Percentiles rank a stretch among this genome's conserved stretches.
Conservation (phyloP, 92 coral and sea anemone genomes). For the Actinernus sp. region DNA sequence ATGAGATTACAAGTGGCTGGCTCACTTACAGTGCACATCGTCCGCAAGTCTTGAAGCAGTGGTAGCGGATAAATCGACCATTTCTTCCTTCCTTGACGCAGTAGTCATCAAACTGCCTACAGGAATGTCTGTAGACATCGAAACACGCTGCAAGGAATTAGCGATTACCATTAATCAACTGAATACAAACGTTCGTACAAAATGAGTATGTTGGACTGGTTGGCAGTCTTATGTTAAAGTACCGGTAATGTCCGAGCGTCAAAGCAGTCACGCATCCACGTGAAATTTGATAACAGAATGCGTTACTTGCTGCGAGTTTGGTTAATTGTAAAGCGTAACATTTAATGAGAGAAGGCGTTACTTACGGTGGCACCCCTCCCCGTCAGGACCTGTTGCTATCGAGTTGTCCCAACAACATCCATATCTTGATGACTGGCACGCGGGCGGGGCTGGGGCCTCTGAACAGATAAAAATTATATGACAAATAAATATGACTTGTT, state of each 20-base stretch:
- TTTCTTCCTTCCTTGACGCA: slow-evolving; percentile 46
- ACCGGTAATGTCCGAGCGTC: too few species aligned
- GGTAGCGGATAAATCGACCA: slow-evolving; percentile 70
- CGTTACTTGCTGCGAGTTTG: not conserved
- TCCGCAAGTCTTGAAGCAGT: slow-evolving; percentile 78
- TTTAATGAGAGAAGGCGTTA: not conserved
- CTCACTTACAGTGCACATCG: slow-evolving; percentile 62
- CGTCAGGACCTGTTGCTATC: slow-evolving; percentile 48
- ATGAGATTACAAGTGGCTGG: too few species aligned
- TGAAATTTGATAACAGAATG: too few species aligned
- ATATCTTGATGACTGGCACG: slow-evolving; percentile 30
- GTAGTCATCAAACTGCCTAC: slow-evolving; percentile 50
- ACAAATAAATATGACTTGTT: too few species aligned
- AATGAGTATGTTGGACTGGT: too few species aligned
- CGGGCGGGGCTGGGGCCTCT: slow-evolving; percentile 74
- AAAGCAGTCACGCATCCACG: too few species aligned
- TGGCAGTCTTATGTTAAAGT: too few species aligned
- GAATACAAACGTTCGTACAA: too few species aligned
- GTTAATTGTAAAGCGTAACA: too few species aligned
- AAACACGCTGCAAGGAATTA: slow-evolving; percentile 35
- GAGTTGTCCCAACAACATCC: slow-evolving; percentile 78
- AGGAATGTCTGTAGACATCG: slow-evolving; percentile 46
- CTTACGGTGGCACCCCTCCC: slow-evolving; percentile 69
- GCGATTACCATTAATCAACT: too few species aligned
- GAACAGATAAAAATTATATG: slow-evolving; percentile 3